These are phyloP conservation scores for Camponotus pennsylvanicus DNA, from an alignment of 1,140 invertebrate genomes.

Conservation along the genomic window DNA sequence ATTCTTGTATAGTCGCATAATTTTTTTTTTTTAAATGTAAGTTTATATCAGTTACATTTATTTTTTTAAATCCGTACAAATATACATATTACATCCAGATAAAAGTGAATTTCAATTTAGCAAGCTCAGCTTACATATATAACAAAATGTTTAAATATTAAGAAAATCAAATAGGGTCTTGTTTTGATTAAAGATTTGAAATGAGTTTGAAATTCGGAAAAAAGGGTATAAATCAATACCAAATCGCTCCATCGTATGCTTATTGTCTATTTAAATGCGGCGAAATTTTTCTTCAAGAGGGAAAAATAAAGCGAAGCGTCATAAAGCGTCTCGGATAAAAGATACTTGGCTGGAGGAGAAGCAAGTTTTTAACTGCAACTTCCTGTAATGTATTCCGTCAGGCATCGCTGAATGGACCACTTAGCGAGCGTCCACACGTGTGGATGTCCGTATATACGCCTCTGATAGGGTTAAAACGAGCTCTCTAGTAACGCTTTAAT, in stretches of 20 bases:
- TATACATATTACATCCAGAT: background rate
- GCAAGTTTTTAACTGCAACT: constrained; percentile 80
- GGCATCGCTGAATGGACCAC: constrained; percentile 78
- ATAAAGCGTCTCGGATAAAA: constrained; percentile 26
- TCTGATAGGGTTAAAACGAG: constrained; percentile 40
- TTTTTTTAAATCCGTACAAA: background rate
- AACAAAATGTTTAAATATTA: background rate
- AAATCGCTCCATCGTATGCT: background rate
- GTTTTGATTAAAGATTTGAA: background rate
- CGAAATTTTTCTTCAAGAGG: constrained; percentile 21
- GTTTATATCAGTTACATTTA: background rate
- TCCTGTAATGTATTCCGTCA: constrained; percentile 82
- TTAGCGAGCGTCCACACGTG: constrained; percentile 73
- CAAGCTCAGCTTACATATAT: background rate
- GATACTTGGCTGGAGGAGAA: background rate
- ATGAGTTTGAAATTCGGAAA: background rate
- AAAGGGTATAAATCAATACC: background rate
- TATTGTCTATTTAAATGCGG: background rate
- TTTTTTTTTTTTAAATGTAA: background rate
- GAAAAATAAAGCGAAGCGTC: background rate
- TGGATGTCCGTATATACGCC: constrained; percentile 25
- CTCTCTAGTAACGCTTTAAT: constrained; percentile 68
- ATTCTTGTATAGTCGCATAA: background rate
- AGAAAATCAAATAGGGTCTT: background rate
- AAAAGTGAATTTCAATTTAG: background rate